Evolutionary conservation across 2,888 invertebrate genomes (phyloP).

Genomic region (Alcis repandata): DNA sequence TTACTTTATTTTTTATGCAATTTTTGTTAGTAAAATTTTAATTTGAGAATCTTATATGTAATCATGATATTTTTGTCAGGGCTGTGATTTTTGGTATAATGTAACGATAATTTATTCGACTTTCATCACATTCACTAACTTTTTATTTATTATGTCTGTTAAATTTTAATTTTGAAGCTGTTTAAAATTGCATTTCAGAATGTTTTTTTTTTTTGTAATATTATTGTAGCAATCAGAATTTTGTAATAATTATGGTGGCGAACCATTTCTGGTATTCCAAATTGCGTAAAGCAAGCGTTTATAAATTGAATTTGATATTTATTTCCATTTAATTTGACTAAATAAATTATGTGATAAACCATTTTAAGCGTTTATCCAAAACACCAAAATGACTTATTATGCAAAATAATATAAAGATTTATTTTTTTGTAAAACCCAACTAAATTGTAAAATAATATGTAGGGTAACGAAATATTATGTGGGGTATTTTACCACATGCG

Average conservation of each 20-base stretch:
- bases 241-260: background rate
- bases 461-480: too few relatives aligned
- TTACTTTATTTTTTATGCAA: background rate
- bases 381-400: too few relatives aligned
- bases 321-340: too few relatives aligned
- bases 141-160: background rate
- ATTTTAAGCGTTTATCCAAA: too few relatives aligned
- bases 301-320: too few relatives aligned
- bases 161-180: background rate
- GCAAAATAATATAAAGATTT: too few relatives aligned
- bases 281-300: too few relatives aligned
- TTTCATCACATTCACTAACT: slow-evolving; percentile 1
- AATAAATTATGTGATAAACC: too few relatives aligned
- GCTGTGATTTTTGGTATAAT: slow-evolving; percentile 39
- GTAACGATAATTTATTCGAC: slow-evolving; percentile 6
- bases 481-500: background rate
- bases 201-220: background rate
- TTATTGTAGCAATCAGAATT: background rate
- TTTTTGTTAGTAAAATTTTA: slow-evolving; percentile 20
- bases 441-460: too few relatives aligned
- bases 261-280: background rate
- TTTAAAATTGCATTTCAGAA: background rate
- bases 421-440: too few relatives aligned
- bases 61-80: slow-evolving; percentile 27
- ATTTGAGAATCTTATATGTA: slow-evolving; percentile 21